Base-by-base conservation (phyloP, 2,888 invertebrate species). In the Hemistola chrysoprasaria region DNA sequence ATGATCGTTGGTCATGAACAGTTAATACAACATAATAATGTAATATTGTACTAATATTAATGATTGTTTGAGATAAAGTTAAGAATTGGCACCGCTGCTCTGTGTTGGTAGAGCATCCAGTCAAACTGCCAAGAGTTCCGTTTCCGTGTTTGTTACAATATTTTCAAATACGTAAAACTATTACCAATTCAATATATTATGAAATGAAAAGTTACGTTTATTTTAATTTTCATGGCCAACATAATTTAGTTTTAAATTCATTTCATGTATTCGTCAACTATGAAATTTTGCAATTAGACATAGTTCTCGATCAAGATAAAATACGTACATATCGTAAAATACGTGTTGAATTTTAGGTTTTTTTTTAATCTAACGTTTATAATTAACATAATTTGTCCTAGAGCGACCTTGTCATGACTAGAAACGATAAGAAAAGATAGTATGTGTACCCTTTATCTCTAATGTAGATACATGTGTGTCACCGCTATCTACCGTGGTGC, bases 361-460 rank as follows among this genome's bases (percentile, higher is more conserved):
- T n/a, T n/a, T n/a, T n/a, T n/a, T n/a, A n/a, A n/a, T n/a, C n/a
- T n/a, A n/a, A n/a, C 2, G 16, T 16, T 3, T 16, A 1, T 8
- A 1, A 9, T 1, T 21, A 6, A 8, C 8, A 8, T 7, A 4
- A 21, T 34, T 29, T 21, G 11, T 21, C 34, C 34, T 20, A 29
- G 7, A n/a, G 27, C 59, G 75, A 73, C 80, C 81, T 79, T 81
- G 77, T 52, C 47, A 49, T 52, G 42, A 40, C 60, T 30, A n/a
- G 37, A 61, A 58, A 56, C 50, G 50, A 56, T 54, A 53, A 65
- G 41, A 38, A 30, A n/a, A 30, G 25, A 31, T 42, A 43, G 26
- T 37, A 44, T 16, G 4, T 16, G 16, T 16, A 16, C 16, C 16
- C 2, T 4, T 4, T 16, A 16, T 16, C 16, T 16, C 16, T 4